These are phyloP conservation scores for Drosophila trapezifrons DNA, from an alignment of 1,140 invertebrate species.

Conservation along the genomic window DNA sequence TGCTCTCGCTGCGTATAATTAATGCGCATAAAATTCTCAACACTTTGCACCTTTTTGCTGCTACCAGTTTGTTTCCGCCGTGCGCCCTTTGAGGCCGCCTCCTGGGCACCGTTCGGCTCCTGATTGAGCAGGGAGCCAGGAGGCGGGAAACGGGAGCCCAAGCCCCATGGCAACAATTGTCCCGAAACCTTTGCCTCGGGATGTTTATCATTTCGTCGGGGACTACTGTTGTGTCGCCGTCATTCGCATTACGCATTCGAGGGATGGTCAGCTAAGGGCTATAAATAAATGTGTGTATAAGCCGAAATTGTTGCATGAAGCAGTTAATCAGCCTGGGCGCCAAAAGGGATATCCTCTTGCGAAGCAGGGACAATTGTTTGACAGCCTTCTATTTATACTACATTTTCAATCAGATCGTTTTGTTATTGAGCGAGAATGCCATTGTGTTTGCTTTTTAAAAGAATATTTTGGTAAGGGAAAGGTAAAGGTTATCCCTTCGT, in stretches of 20 bases:
- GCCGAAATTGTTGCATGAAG: slow-evolving; percentile 18
- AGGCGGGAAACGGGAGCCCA: slow-evolving; percentile 10
- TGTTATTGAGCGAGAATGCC: neutral
- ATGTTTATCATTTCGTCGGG: slow-evolving; percentile 55
- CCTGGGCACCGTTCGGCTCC: slow-evolving; percentile 34
- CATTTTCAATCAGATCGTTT: slow-evolving; percentile 27
- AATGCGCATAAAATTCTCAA: slow-evolving; percentile 75
- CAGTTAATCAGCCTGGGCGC: slow-evolving; percentile 24
- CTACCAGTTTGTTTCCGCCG: slow-evolving; percentile 28
- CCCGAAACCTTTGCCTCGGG: slow-evolving; percentile 34
- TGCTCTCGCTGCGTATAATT: slow-evolving; percentile 58
- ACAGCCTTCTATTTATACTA: slow-evolving; percentile 33
- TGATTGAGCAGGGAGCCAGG: slow-evolving; percentile 52
- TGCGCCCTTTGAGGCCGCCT: slow-evolving; percentile 12
- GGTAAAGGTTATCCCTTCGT: neutral
- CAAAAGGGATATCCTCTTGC: slow-evolving; percentile 19
- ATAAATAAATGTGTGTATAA: slow-evolving; percentile 39
- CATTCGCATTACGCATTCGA: slow-evolving; percentile 21
- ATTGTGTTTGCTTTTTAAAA: slow-evolving; percentile 22
- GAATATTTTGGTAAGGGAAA: neutral
- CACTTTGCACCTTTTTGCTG: slow-evolving; percentile 58
- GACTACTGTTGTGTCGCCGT: slow-evolving; percentile 31
- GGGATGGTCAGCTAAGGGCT: slow-evolving; percentile 23
- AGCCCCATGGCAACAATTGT: slow-evolving; percentile 42
- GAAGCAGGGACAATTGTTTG: slow-evolving; percentile 7